Evolutionary conservation across 2,113 vertebrate species (phyloP).

Genomic region (Oenanthe oenanthe): DNA sequence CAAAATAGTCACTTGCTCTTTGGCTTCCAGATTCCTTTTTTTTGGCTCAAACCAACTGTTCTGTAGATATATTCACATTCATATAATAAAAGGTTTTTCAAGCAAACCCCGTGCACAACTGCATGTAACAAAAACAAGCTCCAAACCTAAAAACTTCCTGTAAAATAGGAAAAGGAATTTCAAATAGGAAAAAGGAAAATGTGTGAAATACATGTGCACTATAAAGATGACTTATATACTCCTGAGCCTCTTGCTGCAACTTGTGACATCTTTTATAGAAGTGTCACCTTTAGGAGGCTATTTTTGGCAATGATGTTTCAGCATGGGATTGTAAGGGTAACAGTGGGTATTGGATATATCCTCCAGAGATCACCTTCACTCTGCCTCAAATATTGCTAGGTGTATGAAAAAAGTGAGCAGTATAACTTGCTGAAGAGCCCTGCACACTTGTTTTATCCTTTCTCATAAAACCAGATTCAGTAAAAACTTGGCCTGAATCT

Average conservation of each 20-base stretch:
- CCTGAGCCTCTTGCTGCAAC: not conserved
- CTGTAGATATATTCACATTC: not conserved
- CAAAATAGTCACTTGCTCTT: not conserved
- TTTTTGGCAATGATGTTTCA: constrained; percentile 62
- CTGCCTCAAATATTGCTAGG: not conserved
- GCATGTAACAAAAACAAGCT: not conserved
- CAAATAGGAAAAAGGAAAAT: not conserved
- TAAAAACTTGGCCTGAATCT: not conserved
- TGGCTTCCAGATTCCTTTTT: not conserved
- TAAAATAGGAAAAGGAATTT: not conserved
- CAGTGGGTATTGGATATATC: constrained; percentile 24
- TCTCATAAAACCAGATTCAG: constrained; percentile 27
- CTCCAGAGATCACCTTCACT: constrained; percentile 59
- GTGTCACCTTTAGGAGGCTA: constrained; percentile 63
- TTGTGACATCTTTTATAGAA: constrained; percentile 16
- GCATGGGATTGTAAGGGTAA: constrained; percentile 47
- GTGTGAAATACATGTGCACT: not conserved
- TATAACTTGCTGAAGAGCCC: not conserved
- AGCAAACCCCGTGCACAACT: not conserved
- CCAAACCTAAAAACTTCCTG: not conserved
- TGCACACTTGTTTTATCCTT: constrained; percentile 33
- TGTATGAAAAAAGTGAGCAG: not conserved
- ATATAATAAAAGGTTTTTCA: not conserved
- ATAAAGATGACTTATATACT: not conserved
- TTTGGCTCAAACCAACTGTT: not conserved